Evolutionary conservation across 2,797 vertebrate species (phyloP), one percentile per base, ranked within the genome.

Genomic region (Anas bahamensis): DNA sequence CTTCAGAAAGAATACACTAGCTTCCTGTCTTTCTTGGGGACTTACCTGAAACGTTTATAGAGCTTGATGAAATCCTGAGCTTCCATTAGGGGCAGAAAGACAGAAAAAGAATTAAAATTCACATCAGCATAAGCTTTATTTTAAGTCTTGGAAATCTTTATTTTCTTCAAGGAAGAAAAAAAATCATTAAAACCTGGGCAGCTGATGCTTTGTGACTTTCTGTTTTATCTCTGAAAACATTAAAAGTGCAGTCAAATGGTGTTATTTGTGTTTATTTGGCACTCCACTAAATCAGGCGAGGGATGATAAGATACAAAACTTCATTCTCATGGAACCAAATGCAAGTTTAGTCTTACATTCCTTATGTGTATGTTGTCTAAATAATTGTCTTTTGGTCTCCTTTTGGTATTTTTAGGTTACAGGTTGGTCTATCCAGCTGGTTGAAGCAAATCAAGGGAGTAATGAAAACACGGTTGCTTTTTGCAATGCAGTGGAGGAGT

Each of bases 401-500:
- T 59, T 83, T 44, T 83, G 60, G 6, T 86, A 28, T 75, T 94
- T 97, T 90, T 68, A 98, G 98, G 33, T 46, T 82, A 44, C 64
- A 86, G 39, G 11, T 90, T 97, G 88, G 82, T 90, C 72, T 68
- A 73, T 98, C 93, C 94, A 94, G 63, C 88, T 98, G 50, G 24
- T 63, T 65, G 94, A 97, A 92, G 86, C 92, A 77, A 87, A 89
- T 50, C 93, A 89, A 94, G 96, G 97, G 56, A 97, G 95, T 46
- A 94, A 96, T 37, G 74, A 53, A 48, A 96, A 19, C 48, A 86
- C 86, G 14, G 71, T 9, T 74, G 93, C 75, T 64, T 98, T 98
- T 90, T 97, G 97, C 73, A 86, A 64, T 1, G 28, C 82, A 77
- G 97, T 97, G 39, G 93, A 96, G 60, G 96, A 74, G 97, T 98